Percentiles rank a stretch among this genome's conserved stretches.
phyloP scores from a whole-genome alignment of 2,888 invertebrate species.

The Agonum fuliginosum region DNA sequence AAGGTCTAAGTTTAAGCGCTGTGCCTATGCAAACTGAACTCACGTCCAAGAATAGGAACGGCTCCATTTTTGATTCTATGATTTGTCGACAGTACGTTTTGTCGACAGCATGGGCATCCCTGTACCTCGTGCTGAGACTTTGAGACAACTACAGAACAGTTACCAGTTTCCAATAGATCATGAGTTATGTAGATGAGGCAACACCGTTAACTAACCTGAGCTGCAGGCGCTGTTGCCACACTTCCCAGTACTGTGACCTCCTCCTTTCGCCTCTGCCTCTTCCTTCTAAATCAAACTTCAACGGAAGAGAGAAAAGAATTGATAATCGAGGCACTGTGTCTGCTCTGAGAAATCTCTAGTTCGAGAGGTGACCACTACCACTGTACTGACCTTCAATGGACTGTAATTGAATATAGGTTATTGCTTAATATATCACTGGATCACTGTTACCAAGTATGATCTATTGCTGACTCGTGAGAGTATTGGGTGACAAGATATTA shows the following conservation, averaged over 20 bases:
- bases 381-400: not conserved
- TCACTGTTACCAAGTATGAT: too few relatives aligned
- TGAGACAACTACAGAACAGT: conserved; percentile 48
- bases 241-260: conserved; percentile 34
- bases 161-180: conserved; percentile 57
- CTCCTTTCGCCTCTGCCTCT: conserved; percentile 42
- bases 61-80: too few relatives aligned
- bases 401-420: not conserved
- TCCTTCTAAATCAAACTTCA: conserved; percentile 28
- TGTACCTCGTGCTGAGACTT: too few relatives aligned
- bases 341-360: not conserved
- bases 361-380: too few relatives aligned
- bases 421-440: not conserved
- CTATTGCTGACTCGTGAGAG: not conserved
- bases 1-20: too few relatives aligned
- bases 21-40: too few relatives aligned
- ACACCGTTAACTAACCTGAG: conserved; percentile 54
- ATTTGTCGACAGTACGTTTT: too few relatives aligned
- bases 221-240: conserved; percentile 52
- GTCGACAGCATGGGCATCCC: too few relatives aligned
- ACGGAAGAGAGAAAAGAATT: too few relatives aligned
- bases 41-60: too few relatives aligned
- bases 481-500: too few relatives aligned
- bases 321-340: not conserved
- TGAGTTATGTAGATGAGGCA: conserved; percentile 55